Percentiles rank a stretch among this genome's conserved stretches.
These are phyloP conservation scores for Amaurobius ferox DNA, from an alignment of 2,888 invertebrate species.

Conservation along the genomic window DNA sequence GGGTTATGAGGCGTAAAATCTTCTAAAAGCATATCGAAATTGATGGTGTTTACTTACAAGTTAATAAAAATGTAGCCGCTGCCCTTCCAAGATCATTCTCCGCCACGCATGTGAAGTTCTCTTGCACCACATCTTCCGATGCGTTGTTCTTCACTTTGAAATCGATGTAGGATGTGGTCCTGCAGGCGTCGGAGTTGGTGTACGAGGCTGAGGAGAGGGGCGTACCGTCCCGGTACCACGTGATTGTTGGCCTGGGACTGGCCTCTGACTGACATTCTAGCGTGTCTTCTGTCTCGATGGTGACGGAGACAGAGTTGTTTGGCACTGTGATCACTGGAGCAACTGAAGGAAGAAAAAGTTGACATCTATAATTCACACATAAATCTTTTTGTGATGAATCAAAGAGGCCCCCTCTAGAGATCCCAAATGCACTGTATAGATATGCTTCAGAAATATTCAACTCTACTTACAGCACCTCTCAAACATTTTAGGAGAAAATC, in stretches of 20 bases:
- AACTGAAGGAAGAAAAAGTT: too few relatives aligned
- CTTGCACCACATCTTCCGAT: slow-evolving; percentile 24
- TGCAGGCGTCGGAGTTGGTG: slow-evolving; percentile 39
- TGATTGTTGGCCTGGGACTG: slow-evolving; percentile 61
- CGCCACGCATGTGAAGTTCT: slow-evolving; percentile 73
- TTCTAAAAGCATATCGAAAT: too few relatives aligned
- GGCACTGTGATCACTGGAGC: slow-evolving; percentile 58
- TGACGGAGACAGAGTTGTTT: slow-evolving; percentile 23
- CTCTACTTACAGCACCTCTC: too few relatives aligned
- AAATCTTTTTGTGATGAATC: too few relatives aligned
- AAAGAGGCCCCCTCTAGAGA: too few relatives aligned
- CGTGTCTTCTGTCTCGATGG: not conserved
- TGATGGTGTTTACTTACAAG: slow-evolving; percentile 62
- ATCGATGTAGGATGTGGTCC: slow-evolving; percentile 36
- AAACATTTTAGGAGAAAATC: too few relatives aligned
- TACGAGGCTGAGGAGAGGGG: slow-evolving; percentile 33
- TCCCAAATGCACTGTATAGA: too few relatives aligned
- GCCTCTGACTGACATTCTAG: slow-evolving; percentile 70
- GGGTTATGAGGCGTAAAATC: too few relatives aligned
- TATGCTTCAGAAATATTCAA: too few relatives aligned
- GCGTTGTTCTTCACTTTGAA: not conserved
- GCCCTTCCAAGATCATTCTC: slow-evolving; percentile 65
- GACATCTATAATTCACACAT: too few relatives aligned
- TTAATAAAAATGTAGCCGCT: slow-evolving; percentile 33
- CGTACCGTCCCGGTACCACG: slow-evolving; percentile 70